These are phyloP conservation scores for Varanus komodoensis DNA, from an alignment of 2,113 vertebrate species.

Conservation along the genomic window DNA sequence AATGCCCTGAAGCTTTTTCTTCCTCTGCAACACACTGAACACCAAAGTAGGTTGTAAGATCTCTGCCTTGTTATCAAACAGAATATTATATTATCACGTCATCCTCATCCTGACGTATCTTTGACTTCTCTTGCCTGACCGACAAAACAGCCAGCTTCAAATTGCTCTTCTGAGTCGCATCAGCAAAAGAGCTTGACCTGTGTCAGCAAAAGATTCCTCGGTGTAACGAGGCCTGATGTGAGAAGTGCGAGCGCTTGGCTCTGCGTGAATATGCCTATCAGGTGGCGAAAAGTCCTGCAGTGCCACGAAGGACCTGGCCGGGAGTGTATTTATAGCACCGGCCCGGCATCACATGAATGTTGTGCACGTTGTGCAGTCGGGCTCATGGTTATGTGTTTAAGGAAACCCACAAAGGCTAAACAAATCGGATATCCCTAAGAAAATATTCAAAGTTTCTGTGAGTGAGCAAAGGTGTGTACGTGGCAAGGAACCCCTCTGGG, in stretches of 20 bases:
- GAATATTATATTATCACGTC: conserved; percentile 65
- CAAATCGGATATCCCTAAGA: not conserved
- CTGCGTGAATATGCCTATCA: not conserved
- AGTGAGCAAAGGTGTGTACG: not conserved
- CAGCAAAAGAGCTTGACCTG: conserved; percentile 11
- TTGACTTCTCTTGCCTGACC: conserved; percentile 47
- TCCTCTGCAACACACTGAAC: conserved; percentile 44
- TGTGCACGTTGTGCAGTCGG: not conserved
- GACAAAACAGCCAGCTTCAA: conserved; percentile 47
- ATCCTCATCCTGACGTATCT: conserved; percentile 42
- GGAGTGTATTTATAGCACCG: not conserved
- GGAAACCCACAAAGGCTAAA: not conserved
- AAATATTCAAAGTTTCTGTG: not conserved
- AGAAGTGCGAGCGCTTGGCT: not conserved
- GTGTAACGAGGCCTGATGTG: not conserved
- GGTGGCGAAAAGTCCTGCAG: not conserved
- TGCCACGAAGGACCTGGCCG: conserved; percentile 15
- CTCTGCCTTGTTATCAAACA: conserved; percentile 43
- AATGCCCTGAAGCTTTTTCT: conserved; percentile 69
- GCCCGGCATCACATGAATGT: not conserved
- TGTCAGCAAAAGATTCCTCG: not conserved
- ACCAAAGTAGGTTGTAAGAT: conserved; percentile 31
- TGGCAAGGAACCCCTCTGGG: not conserved
- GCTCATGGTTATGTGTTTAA: conserved; percentile 31
- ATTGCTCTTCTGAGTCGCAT: conserved; percentile 26